Percentiles rank a stretch among this genome's conserved stretches.
Evolutionary conservation across 2,888 invertebrate genomes (phyloP).

Genomic region (Cetonia aurata): DNA sequence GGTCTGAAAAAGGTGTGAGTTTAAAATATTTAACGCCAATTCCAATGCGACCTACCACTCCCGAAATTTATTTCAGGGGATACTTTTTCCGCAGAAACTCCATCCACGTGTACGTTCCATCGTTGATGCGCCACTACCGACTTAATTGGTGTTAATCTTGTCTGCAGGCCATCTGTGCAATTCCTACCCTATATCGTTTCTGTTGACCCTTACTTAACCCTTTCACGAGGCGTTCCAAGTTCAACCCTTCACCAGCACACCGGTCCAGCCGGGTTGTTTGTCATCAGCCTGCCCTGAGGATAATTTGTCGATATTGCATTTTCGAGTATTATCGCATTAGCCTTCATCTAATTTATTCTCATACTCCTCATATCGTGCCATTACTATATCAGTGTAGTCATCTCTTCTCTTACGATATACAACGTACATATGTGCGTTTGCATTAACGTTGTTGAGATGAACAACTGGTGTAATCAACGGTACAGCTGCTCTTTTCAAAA

Average conservation of each 20-base stretch:
- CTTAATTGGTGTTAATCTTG: slow-evolving; percentile 3
- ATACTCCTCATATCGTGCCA: no score
- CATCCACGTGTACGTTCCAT: neutral
- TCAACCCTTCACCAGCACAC: neutral
- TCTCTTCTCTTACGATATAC: no score
- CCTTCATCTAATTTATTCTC: slow-evolving; percentile 53
- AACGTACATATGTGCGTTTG: no score
- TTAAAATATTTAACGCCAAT: no score
- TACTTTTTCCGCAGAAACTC: neutral
- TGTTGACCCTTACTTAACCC: neutral
- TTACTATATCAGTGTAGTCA: no score
- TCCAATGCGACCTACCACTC: no score
- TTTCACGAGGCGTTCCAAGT: neutral
- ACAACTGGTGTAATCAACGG: no score
- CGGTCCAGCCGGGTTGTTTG: slow-evolving; percentile 51
- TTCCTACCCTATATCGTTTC: no score
- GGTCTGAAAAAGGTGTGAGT: no score
- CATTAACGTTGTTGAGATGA: no score
- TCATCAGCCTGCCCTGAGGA: slow-evolving; percentile 54
- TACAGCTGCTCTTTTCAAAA: no score
- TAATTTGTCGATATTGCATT: slow-evolving; percentile 54
- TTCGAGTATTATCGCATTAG: slow-evolving; percentile 55
- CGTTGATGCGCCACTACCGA: slow-evolving; percentile 2
- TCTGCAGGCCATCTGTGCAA: slow-evolving; percentile 20
- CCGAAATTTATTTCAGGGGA: neutral